These are phyloP conservation scores for Bovichtus variegatus DNA, from an alignment of 2,797 vertebrate genomes.

Conservation along the genomic window DNA sequence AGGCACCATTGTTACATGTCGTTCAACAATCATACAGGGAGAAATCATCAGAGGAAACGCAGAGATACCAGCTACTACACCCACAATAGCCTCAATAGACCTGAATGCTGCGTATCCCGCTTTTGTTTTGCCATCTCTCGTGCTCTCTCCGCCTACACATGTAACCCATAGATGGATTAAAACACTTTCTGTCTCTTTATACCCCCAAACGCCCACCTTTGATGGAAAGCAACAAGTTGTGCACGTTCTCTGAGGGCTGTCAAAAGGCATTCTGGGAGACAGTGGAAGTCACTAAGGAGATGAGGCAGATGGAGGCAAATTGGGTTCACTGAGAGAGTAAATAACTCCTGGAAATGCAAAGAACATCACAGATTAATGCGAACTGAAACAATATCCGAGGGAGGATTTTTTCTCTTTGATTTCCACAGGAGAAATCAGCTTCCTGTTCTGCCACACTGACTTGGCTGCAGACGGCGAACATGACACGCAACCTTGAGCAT, in stretches of 20 bases:
- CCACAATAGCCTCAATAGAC: constrained; percentile 32
- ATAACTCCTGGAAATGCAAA: constrained; percentile 42
- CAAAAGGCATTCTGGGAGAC: constrained; percentile 39
- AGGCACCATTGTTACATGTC: neutral
- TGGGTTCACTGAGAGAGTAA: constrained; percentile 31
- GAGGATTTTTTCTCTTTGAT: constrained; percentile 31
- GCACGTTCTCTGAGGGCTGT: constrained; percentile 21
- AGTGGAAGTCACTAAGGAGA: constrained; percentile 31
- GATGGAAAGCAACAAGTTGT: constrained; percentile 54
- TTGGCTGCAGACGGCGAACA: constrained; percentile 1
- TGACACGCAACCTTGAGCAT: constrained; percentile 19
- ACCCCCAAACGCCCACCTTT: constrained; percentile 39
- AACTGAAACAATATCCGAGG: constrained; percentile 4
- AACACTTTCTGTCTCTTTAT: constrained; percentile 35
- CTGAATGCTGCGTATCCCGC: constrained; percentile 2
- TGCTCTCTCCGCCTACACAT: constrained; percentile 46
- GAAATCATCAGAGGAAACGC: constrained; percentile 21
- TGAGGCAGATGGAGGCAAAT: constrained; percentile 37
- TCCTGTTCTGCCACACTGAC: constrained; percentile 10
- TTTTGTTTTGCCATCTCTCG: constrained; percentile 37
- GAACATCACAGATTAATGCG: constrained; percentile 13
- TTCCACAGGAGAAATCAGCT: constrained; percentile 35
- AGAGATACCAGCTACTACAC: constrained; percentile 7
- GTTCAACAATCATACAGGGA: neutral
- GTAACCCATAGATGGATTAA: constrained; percentile 51